A percentile compares a stretch with the other conserved stretches of the same genome.
Evolutionary conservation across 2,797 vertebrate species (phyloP).

Genomic region (Austrolebias charrua): DNA sequence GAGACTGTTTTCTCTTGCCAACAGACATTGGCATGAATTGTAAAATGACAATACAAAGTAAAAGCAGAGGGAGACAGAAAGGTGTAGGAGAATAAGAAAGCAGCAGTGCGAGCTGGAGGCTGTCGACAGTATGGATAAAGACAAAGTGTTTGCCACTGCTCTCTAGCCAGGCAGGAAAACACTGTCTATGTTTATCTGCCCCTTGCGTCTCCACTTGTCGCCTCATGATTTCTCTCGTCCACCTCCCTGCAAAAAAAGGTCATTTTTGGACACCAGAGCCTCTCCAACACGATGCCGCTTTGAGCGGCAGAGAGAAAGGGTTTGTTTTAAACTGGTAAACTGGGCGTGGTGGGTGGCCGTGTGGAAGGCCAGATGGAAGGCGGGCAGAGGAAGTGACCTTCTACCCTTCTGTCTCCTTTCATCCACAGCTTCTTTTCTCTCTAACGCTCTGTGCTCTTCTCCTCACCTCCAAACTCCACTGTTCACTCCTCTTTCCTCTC

Average conservation of each 20-base stretch:
- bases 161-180: conserved; percentile 79
- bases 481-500: background rate
- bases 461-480: background rate
- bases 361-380: conserved; percentile 57
- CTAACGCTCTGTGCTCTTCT: background rate
- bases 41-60: conserved; percentile 20
- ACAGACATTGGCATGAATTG: conserved; percentile 25
- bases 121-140: conserved; percentile 74
- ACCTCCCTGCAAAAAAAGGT: conserved; percentile 41
- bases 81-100: background rate
- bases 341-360: conserved; percentile 23
- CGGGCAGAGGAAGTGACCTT: conserved; percentile 59
- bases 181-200: conserved; percentile 61
- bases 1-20: conserved; percentile 29
- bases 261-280: conserved; percentile 38
- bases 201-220: conserved; percentile 56
- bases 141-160: conserved; percentile 70
- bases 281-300: conserved; percentile 15
- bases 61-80: conserved; percentile 8
- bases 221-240: conserved; percentile 54
- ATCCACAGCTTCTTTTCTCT: conserved; percentile 32
- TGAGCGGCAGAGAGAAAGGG: background rate
- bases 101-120: conserved; percentile 40
- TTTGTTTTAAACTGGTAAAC: conserved; percentile 32
- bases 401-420: conserved; percentile 47